Evolutionary conservation across 2,888 invertebrate genomes (phyloP), one percentile per base, ranked within the genome.

Genomic region (Andricus quercusramuli): DNA sequence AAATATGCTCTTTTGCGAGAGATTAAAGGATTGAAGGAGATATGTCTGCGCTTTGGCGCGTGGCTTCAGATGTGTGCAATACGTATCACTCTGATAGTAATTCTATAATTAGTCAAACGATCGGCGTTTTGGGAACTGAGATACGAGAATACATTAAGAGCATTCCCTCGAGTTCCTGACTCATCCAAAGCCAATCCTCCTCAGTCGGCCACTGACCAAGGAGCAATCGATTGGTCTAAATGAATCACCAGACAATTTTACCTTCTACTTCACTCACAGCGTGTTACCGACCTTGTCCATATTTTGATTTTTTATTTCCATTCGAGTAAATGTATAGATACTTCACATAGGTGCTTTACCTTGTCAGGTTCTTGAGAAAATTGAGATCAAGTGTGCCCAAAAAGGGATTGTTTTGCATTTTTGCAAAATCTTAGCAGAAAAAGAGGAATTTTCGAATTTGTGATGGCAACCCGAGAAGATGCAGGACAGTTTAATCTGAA

Each of bases 221-320:
- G 25, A 64, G 13, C 17, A 22, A 64, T 64, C 64, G 74, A 74
- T 74, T 51, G 56, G 32, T 74, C 20, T 56, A 64, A 25, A 3
- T 74, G 74, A 74, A 22, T 74, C 74, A 74, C 56, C 74, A 74
- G 74, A 74, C 56, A 74, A 56, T 74, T 74, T 74, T 74, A 59
- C 51, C 1, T 47, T 51, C 47, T 29, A 32, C 32, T 74, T n/a
- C n/a, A 29, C 29, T 51, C 11, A 29, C n/a, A n/a, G 3, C 20
- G n/a, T 15, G 37, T 56, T 74, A 56, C 51, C 29, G 32, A 22
- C 3, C 22, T 13, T 22, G 4, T 13, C 9, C 3, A 11, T 11
- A 22, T 22, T 56, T 59, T 22, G 9, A 11, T 56, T 11, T n/a
- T 3, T 9, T 11, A 9, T n/a, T 56, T 11, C 3, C 20, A 20